Percentiles rank a stretch among this genome's conserved stretches.
These are phyloP conservation scores for Hipposideros armiger DNA, from an alignment of 2,113 vertebrate genomes.

Conservation along the genomic window DNA sequence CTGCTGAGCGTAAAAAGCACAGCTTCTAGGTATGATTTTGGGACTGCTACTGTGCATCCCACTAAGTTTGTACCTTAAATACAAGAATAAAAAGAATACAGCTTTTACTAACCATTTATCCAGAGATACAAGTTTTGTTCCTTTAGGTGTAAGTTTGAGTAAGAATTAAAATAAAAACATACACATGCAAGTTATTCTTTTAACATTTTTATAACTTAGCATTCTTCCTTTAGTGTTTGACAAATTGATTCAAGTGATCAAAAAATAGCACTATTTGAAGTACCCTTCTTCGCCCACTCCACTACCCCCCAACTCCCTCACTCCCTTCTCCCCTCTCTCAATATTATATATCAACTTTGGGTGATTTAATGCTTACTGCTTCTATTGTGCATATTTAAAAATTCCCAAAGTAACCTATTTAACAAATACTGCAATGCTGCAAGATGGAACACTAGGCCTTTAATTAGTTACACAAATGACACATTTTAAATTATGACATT, in stretches of 20 bases:
- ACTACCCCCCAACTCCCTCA: background rate
- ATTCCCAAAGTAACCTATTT: background rate
- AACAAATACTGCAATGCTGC: background rate
- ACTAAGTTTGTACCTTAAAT: slow-evolving; percentile 68
- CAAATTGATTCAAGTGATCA: slow-evolving; percentile 77
- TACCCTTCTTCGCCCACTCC: background rate
- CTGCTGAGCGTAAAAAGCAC: slow-evolving; percentile 59
- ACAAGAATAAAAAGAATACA: slow-evolving; percentile 77
- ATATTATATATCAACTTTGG: background rate
- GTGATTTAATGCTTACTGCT: background rate
- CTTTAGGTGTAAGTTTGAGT: slow-evolving; percentile 76
- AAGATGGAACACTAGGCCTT: background rate
- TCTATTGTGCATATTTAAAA: slow-evolving; percentile 6
- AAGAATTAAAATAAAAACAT: slow-evolving; percentile 76
- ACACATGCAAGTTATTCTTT: background rate
- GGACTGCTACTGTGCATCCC: slow-evolving; percentile 47
- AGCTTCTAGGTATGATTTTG: slow-evolving; percentile 46
- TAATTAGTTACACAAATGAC: background rate
- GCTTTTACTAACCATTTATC: slow-evolving; percentile 76
- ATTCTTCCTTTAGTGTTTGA: slow-evolving; percentile 78
- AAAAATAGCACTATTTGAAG: slow-evolving; percentile 52
- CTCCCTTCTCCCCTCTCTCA: background rate
- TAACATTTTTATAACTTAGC: background rate
- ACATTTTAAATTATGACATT: background rate
- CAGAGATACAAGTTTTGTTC: slow-evolving; percentile 59